Percentiles rank a stretch among this genome's conserved stretches.
Conservation (phyloP, 2,113 vertebrate species). For the Dolichotis patagonum region DNA sequence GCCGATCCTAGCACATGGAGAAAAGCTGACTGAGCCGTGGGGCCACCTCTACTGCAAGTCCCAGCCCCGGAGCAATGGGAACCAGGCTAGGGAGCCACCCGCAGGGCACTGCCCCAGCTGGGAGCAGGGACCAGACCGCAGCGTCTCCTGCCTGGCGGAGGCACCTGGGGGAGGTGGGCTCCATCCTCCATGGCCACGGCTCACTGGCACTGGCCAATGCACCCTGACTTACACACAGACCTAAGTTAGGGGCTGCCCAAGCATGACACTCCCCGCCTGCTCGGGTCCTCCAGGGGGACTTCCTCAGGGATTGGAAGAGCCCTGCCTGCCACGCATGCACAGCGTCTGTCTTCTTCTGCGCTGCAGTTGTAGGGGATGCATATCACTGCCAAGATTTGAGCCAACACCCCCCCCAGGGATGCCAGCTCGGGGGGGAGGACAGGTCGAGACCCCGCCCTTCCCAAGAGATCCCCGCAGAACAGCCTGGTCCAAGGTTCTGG, state of each 20-base stretch:
- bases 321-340: background rate
- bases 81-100: background rate
- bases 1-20: background rate
- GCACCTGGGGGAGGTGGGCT: background rate
- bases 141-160: background rate
- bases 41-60: background rate
- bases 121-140: background rate
- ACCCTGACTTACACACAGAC: background rate
- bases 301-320: background rate
- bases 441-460: background rate
- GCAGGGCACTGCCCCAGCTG: background rate
- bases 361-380: fast-evolving
- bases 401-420: fast-evolving
- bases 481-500: background rate
- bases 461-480: background rate
- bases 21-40: fast-evolving
- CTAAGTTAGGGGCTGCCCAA: background rate
- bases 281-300: fast-evolving
- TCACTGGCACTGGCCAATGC: background rate
- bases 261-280: fast-evolving
- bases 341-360: fast-evolving
- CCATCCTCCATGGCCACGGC: background rate
- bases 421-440: too few species aligned
- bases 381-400: background rate
- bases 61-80: background rate